These are phyloP conservation scores for Encarsia formosa DNA, from an alignment of 2,888 invertebrate genomes.

Conservation along the genomic window DNA sequence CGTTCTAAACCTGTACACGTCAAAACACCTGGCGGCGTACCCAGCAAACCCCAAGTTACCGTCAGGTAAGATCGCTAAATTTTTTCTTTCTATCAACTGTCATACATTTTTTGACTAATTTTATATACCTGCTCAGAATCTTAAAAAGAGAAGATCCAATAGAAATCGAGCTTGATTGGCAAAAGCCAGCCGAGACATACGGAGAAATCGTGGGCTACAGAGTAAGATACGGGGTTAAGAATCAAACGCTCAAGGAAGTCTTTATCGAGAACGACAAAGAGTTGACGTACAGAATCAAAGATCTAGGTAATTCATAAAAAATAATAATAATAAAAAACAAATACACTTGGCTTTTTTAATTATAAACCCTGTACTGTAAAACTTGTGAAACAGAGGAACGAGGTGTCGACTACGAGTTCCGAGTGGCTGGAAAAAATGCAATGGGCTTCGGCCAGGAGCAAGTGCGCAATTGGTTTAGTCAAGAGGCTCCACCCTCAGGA, in stretches of 20 bases:
- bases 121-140: too few relatives aligned
- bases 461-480: conserved; percentile 85
- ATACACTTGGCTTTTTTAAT: background rate
- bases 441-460: conserved; percentile 94
- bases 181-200: conserved; percentile 80
- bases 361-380: too few relatives aligned
- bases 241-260: conserved; percentile 71
- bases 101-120: too few relatives aligned
- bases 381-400: conserved; percentile 69
- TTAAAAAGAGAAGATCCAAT: conserved; percentile 83
- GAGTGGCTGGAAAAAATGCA: conserved; percentile 92
- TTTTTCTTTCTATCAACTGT: background rate
- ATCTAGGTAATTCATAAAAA: conserved; percentile 54
- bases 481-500: conserved; percentile 88
- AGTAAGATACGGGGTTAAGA: conserved; percentile 81
- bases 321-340: background rate
- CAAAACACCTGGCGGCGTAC: conserved; percentile 91
- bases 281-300: conserved; percentile 68
- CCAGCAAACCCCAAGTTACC: conserved; percentile 76
- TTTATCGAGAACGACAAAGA: conserved; percentile 62
- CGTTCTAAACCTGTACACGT: conserved; percentile 80
- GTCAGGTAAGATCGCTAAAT: conserved; percentile 64
- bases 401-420: conserved; percentile 93
- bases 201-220: conserved; percentile 86
- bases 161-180: conserved; percentile 90